A percentile compares a stretch with the other conserved stretches of the same genome.
Conservation (phyloP, 2,797 vertebrate species). For the Selene dorsalis region DNA sequence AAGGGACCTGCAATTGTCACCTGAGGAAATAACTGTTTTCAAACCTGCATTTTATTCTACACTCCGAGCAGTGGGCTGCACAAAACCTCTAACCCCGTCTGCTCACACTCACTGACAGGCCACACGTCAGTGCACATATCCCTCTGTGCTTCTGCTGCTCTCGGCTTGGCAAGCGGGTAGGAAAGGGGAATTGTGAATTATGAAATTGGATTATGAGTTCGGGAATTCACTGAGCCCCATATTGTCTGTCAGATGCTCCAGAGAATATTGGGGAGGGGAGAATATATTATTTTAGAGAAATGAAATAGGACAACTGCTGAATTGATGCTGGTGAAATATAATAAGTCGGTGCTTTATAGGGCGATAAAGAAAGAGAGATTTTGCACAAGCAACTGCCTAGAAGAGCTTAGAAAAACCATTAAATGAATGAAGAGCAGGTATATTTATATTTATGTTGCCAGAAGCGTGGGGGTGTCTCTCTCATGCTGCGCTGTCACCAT, state of each 20-base stretch:
- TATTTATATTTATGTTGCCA: conserved; percentile 5
- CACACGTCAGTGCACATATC: conserved; percentile 64
- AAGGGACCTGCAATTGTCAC: conserved; percentile 27
- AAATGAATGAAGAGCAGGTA: conserved; percentile 16
- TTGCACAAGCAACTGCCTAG: conserved; percentile 20
- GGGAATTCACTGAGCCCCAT: conserved; percentile 73
- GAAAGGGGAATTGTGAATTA: conserved; percentile 70
- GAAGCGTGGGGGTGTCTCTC: background rate
- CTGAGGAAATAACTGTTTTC: conserved; percentile 29
- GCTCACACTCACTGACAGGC: conserved; percentile 63
- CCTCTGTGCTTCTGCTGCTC: conserved; percentile 58
- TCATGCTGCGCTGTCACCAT: background rate
- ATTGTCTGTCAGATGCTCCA: conserved; percentile 68
- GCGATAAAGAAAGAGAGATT: conserved; percentile 17
- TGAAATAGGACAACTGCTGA: conserved; percentile 23
- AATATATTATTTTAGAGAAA: conserved; percentile 51
- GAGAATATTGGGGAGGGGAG: conserved; percentile 52
- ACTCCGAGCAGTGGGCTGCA: conserved; percentile 45
- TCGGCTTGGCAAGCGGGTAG: conserved; percentile 60
- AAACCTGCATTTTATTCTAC: conserved; percentile 34
- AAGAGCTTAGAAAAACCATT: background rate
- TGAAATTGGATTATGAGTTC: conserved; percentile 77
- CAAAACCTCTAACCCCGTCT: conserved; percentile 57
- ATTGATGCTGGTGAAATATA: conserved; percentile 43
- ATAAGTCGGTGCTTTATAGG: conserved; percentile 39